Conservation (phyloP, 1,140 invertebrate species). For the Panagrolaimus sp. region DNA sequence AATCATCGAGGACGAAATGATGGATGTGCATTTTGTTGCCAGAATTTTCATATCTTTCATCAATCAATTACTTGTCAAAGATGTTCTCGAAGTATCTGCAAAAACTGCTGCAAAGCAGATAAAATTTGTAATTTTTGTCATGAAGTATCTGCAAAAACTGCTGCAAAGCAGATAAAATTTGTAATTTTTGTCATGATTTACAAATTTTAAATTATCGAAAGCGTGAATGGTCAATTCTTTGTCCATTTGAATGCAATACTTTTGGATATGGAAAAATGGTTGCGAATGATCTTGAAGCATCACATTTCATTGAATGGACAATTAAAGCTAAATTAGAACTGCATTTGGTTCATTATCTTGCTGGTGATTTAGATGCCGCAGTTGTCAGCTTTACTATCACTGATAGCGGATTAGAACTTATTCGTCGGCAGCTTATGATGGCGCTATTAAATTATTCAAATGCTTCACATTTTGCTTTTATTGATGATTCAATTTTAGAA, state of each 20-base stretch:
- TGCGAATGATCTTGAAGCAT: background rate
- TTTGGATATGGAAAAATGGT: slow-evolving; percentile 5
- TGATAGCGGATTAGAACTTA: background rate
- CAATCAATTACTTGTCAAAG: background rate
- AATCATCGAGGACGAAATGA: slow-evolving; percentile 6
- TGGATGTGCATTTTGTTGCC: slow-evolving; percentile 1
- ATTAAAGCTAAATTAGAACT: slow-evolving; percentile 5
- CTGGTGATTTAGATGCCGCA: background rate
- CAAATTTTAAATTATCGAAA: background rate
- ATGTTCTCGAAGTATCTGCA: slow-evolving; percentile 4
- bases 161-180: background rate
- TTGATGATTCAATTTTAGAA: slow-evolving; percentile 3
- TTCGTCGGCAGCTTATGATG: slow-evolving; percentile 6
- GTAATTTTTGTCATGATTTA: background rate
- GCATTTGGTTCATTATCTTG: slow-evolving; percentile 8
- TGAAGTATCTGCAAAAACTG: slow-evolving; percentile 1
- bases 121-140: background rate
- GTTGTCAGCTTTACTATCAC: background rate
- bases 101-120: background rate
- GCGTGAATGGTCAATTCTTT: background rate
- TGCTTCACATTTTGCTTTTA: slow-evolving; percentile 10
- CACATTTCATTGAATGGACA: slow-evolving; percentile 7
- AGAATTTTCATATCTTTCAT: slow-evolving; percentile 3
- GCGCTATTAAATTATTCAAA: background rate
- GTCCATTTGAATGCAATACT: background rate